Evolutionary conservation across 2,888 invertebrate genomes (phyloP).

Genomic region (Notodonta ziczac): DNA sequence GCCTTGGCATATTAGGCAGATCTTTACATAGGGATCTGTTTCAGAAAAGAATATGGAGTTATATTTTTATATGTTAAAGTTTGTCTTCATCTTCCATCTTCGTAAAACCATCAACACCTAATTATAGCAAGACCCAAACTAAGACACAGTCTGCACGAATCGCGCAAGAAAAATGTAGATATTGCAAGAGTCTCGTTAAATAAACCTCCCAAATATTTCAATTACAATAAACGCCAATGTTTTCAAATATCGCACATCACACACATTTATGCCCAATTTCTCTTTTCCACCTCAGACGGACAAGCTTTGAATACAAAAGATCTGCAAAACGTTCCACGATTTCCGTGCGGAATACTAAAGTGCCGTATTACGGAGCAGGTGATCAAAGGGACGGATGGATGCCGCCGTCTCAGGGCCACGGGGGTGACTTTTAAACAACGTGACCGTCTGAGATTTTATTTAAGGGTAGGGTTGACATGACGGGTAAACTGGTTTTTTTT

Average conservation of each 20-base stretch:
- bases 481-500: too few relatives aligned
- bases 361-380: conserved; percentile 7
- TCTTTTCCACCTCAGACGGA: background rate
- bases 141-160: too few relatives aligned
- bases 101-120: too few relatives aligned
- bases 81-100: too few relatives aligned
- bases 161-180: too few relatives aligned
- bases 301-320: conserved; percentile 23
- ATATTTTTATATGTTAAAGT: background rate
- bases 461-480: background rate
- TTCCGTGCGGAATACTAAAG: conserved; percentile 26
- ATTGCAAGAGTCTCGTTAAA: too few relatives aligned
- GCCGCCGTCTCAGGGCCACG: background rate
- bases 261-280: too few relatives aligned
- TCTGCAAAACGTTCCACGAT: conserved; percentile 6
- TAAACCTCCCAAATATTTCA: too few relatives aligned
- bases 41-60: conserved; percentile 11
- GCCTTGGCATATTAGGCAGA: conserved; percentile 93
- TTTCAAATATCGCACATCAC: too few relatives aligned
- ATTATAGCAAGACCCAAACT: too few relatives aligned
- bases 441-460: conserved; percentile 1
- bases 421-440: conserved; percentile 4
- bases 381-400: conserved; percentile 13
- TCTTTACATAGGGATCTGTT: conserved; percentile 96
- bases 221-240: too few relatives aligned